Base-by-base conservation (phyloP, 2,797 vertebrate genomes). In the Cynopterus sphinx region DNA sequence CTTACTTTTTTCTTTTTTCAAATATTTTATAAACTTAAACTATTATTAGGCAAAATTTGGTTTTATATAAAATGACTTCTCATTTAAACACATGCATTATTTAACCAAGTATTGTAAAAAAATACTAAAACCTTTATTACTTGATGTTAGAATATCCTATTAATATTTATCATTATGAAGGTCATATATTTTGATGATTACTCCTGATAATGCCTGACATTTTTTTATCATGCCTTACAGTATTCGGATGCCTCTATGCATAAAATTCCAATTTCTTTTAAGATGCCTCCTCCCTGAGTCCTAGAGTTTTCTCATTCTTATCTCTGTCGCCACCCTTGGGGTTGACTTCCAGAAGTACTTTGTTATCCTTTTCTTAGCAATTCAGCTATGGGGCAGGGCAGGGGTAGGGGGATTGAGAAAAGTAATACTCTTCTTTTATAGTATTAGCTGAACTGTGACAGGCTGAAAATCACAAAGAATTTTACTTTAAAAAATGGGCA, bases 11-110 rank as follows among this genome's bases (percentile, higher is more conserved):
- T 49, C 49, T 13, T 49, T 49, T 16, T 91, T 57, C 2, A 77
- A 86, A 63, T 10, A 73, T 92, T 84, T 96, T 31, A 92, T 65
- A 12, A 94, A 92, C 46, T 59, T 77, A 71, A 61, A 79, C 10
- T 68, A 31, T 46, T 90, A 31, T 39, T 92, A n/a, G 33, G 67
- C 13, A 96, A 79, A 85, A 63, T 41, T 68, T 91, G n/a, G 16
- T 74, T 86, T 74, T 21, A 67, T 74, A 87, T 87, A 67, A 85
- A 95, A 61, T 79, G 39, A 75, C 4, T 22, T 75, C 16, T 85
- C 55, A 92, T 41, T 81, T 91, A 87, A 93, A 83, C 9, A 85
- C 15, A 49, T 59, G 21, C 39, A 70, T 77, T 15, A 55, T 91
- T 49, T 1, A 88, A 49, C 9, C 33, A 91, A 73, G 17, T 87